Conservation (phyloP, 2,888 invertebrate genomes). For the Conops quadrifasciatus region DNA sequence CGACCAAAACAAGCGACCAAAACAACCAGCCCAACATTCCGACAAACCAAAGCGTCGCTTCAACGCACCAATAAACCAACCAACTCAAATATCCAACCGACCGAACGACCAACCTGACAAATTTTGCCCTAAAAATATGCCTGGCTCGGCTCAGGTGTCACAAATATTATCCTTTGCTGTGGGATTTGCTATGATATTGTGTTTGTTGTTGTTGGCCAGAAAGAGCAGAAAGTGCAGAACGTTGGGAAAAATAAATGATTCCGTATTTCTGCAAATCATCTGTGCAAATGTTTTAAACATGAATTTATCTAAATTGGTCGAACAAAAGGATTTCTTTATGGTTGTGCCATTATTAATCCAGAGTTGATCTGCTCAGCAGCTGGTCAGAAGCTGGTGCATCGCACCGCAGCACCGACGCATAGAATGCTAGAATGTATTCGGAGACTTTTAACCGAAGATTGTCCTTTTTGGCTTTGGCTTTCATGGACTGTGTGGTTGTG, state of each 20-base stretch:
- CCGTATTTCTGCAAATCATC: slow-evolving; percentile 24
- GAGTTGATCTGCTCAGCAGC: neutral
- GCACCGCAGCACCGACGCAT: too few relatives aligned
- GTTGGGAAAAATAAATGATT: slow-evolving; percentile 3
- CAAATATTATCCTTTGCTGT: slow-evolving; percentile 5
- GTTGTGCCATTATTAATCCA: slow-evolving; percentile 19
- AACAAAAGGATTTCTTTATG: slow-evolving; percentile 22
- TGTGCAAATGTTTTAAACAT: slow-evolving; percentile 14
- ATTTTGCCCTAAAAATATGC: neutral
- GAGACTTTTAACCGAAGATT: neutral
- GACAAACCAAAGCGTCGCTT: neutral
- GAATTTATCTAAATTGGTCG: slow-evolving; percentile 27
- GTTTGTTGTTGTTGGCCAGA: slow-evolving; percentile 2
- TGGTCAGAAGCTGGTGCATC: neutral
- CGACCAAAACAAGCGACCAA: neutral
- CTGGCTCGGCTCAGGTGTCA: slow-evolving; percentile 18
- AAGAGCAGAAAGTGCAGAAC: neutral
- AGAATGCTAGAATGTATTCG: neutral
- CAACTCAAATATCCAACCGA: neutral
- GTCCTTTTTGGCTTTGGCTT: neutral
- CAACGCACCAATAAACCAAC: neutral
- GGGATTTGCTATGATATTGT: neutral
- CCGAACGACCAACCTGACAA: neutral
- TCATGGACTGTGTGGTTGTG: neutral
- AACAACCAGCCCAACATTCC: neutral